Percentiles rank a stretch among this genome's conserved stretches.
Conservation (phyloP, 1,140 invertebrate species). For the Hypothenemus hampei region DNA sequence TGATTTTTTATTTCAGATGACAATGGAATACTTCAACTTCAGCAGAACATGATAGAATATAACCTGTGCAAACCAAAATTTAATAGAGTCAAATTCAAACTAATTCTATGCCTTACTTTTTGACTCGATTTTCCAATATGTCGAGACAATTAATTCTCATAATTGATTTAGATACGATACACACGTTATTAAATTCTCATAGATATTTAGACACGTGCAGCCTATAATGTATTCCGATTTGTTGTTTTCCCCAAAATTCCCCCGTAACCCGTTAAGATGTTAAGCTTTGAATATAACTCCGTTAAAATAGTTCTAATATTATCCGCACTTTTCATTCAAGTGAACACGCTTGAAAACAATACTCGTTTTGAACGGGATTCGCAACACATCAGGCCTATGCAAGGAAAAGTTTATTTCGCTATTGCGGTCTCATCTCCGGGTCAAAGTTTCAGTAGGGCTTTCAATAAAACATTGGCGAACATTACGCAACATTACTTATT, state of each 20-base stretch:
- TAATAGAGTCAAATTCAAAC: slow-evolving; percentile 34
- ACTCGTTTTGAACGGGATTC: slow-evolving; percentile 10
- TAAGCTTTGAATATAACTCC: slow-evolving; percentile 18
- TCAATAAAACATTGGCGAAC: slow-evolving; percentile 44
- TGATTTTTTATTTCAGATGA: slow-evolving; percentile 30
- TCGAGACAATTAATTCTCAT: slow-evolving; percentile 43
- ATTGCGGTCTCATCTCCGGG: slow-evolving; percentile 39
- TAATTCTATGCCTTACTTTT: slow-evolving; percentile 17
- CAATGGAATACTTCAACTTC: background rate
- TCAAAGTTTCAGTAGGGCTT: slow-evolving; percentile 39
- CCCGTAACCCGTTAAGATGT: slow-evolving; percentile 30
- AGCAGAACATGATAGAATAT: slow-evolving; percentile 28
- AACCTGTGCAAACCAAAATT: slow-evolving; percentile 28
- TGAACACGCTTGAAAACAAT: slow-evolving; percentile 16
- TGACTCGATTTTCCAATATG: slow-evolving; percentile 32
- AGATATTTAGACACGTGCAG: slow-evolving; percentile 14
- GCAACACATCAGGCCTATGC: slow-evolving; percentile 4
- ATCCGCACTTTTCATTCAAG: slow-evolving; percentile 20
- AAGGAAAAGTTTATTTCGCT: slow-evolving; percentile 40
- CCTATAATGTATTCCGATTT: slow-evolving; percentile 12
- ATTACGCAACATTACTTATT: slow-evolving; percentile 40
- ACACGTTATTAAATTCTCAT: slow-evolving; percentile 19
- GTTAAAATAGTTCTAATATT: slow-evolving; percentile 31
- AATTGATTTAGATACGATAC: slow-evolving; percentile 45
- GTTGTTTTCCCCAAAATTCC: slow-evolving; percentile 18